Conservation (phyloP, 2,888 invertebrate species). For the Prosapia bicincta region DNA sequence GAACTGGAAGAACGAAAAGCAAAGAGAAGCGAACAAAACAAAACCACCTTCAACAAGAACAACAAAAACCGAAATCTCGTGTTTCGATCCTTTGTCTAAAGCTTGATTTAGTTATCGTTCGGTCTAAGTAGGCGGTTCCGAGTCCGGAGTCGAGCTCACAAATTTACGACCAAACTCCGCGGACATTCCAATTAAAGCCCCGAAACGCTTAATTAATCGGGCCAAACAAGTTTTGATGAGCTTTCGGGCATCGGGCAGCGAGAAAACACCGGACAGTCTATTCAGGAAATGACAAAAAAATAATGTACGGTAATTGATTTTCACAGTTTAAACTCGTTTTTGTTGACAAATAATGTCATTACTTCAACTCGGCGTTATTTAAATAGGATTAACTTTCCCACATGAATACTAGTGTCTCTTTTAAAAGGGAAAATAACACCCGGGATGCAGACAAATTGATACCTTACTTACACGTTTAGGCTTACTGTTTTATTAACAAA, state of each 20-base stretch:
- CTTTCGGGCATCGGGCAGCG: neutral
- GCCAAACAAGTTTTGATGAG: neutral
- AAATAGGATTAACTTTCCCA: too few relatives aligned
- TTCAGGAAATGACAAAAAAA: neutral
- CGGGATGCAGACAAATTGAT: too few relatives aligned
- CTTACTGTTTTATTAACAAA: too few relatives aligned
- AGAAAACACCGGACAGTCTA: neutral
- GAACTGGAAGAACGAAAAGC: neutral
- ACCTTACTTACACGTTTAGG: too few relatives aligned
- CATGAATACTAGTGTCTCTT: too few relatives aligned
- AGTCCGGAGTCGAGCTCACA: neutral
- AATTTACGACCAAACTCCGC: neutral
- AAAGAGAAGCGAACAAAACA: neutral
- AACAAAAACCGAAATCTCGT: conserved; percentile 22
- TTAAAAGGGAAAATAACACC: too few relatives aligned
- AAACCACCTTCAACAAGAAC: neutral
- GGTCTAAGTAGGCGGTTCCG: conserved; percentile 12
- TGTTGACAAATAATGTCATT: too few relatives aligned
- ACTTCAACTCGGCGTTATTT: too few relatives aligned
- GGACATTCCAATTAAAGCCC: neutral
- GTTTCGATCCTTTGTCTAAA: conserved; percentile 24
- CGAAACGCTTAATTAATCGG: neutral
- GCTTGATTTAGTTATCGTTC: conserved; percentile 23
- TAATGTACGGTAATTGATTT: neutral
- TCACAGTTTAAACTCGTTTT: neutral